Evolutionary conservation across 1,140 invertebrate species (phyloP).

Genomic region (Drosophila mojavensis): DNA sequence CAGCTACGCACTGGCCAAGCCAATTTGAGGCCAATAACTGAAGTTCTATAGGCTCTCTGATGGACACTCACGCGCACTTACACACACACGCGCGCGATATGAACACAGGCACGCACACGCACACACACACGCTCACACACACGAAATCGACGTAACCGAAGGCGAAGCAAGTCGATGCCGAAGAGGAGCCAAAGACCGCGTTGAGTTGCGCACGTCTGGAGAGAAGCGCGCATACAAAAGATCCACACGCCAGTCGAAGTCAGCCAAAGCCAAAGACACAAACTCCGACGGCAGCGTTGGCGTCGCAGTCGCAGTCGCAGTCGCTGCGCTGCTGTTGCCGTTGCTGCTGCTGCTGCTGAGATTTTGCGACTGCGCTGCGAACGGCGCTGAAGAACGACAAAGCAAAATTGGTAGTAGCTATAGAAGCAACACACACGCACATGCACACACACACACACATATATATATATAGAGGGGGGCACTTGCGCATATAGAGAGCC

Average conservation of each 20-base stretch:
- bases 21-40: conserved; percentile 53
- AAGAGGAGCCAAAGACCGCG: conserved; percentile 68
- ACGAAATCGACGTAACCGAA: conserved; percentile 34
- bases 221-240: conserved; percentile 73
- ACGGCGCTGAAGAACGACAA: conserved; percentile 62
- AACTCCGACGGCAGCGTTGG: conserved; percentile 35
- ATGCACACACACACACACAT: conserved; percentile 9
- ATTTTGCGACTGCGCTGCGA: conserved; percentile 46
- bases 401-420: conserved; percentile 64
- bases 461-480: not conserved
- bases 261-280: conserved; percentile 62
- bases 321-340: not conserved
- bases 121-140: conserved; percentile 23
- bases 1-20: conserved; percentile 29
- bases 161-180: conserved; percentile 47
- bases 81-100: not conserved
- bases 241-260: conserved; percentile 67
- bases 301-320: conserved; percentile 3
- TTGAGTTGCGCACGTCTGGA: conserved; percentile 77
- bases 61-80: conserved; percentile 20
- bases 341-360: conserved; percentile 31
- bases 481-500: conserved; percentile 25
- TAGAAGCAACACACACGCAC: conserved; percentile 23
- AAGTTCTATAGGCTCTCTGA: conserved; percentile 46
- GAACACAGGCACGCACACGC: conserved; percentile 18